Conservation (phyloP, 2,888 invertebrate species). For the Hypselothyrea guttata region DNA sequence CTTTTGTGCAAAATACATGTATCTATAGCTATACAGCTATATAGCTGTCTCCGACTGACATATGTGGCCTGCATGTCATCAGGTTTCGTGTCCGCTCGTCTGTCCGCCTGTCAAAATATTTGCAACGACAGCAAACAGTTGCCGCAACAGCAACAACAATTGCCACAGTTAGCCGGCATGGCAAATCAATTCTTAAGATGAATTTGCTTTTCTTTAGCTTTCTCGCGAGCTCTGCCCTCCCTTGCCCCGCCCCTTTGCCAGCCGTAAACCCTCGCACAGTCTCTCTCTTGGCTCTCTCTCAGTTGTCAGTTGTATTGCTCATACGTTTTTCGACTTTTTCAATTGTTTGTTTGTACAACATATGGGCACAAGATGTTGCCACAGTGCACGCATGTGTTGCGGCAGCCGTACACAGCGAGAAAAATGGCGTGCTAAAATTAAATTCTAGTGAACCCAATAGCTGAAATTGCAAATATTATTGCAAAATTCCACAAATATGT, state of each 20-base stretch:
- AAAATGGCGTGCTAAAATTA: no score
- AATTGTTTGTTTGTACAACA: slow-evolving; percentile 71
- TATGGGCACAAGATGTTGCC: slow-evolving; percentile 71
- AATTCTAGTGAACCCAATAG: no score
- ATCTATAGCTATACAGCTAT: slow-evolving; percentile 1
- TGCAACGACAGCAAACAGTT: slow-evolving; percentile 58
- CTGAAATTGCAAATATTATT: no score
- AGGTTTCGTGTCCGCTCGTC: slow-evolving; percentile 25
- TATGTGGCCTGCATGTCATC: slow-evolving; percentile 57
- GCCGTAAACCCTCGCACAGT: no score
- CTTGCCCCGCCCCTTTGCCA: no score
- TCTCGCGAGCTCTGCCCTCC: neutral
- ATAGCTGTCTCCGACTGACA: slow-evolving; percentile 34
- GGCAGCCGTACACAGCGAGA: no score
- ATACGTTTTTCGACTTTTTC: slow-evolving; percentile 30
- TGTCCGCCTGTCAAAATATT: slow-evolving; percentile 48
- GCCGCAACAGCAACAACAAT: slow-evolving; percentile 28
- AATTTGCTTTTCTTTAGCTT: slow-evolving; percentile 37
- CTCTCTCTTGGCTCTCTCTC: neutral
- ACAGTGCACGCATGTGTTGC: slow-evolving; percentile 53
- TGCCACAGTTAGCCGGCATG: slow-evolving; percentile 14
- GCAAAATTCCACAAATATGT: no score
- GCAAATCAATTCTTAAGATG: slow-evolving; percentile 53
- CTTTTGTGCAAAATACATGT: slow-evolving; percentile 9
- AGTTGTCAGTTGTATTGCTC: slow-evolving; percentile 19